Evolutionary conservation across 2,888 invertebrate genomes (phyloP).

Genomic region (Dolichopus griseipennis): DNA sequence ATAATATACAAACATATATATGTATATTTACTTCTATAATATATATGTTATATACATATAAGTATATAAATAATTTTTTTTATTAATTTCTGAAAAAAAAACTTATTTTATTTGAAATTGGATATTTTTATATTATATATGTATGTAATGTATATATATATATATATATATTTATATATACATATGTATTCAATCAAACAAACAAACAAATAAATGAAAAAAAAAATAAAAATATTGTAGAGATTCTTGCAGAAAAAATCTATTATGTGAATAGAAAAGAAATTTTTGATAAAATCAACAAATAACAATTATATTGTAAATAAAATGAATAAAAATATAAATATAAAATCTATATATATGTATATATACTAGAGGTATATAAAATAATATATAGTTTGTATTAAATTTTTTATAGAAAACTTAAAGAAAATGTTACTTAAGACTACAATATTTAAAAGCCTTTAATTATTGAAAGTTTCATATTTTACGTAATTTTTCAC

Average conservation of each 20-base stretch:
- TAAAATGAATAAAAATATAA: neutral
- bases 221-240: neutral
- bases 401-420: neutral
- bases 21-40: no score
- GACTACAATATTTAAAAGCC: neutral
- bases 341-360: no score
- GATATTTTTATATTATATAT: neutral
- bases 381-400: neutral
- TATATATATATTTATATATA: neutral
- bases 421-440: neutral
- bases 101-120: constrained; percentile 6
- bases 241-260: neutral
- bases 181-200: neutral
- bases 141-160: neutral
- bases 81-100: neutral
- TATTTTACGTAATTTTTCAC: no score
- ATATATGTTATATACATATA: no score
- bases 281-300: constrained; percentile 1
- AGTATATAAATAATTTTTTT: neutral
- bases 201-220: neutral
- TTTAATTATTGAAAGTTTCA: neutral
- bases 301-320: constrained; percentile 4
- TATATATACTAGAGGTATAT: no score
- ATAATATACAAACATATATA: no score
- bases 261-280: neutral